Conservation (phyloP, 2,888 invertebrate species). For the Digitonthophagus gazella region DNA sequence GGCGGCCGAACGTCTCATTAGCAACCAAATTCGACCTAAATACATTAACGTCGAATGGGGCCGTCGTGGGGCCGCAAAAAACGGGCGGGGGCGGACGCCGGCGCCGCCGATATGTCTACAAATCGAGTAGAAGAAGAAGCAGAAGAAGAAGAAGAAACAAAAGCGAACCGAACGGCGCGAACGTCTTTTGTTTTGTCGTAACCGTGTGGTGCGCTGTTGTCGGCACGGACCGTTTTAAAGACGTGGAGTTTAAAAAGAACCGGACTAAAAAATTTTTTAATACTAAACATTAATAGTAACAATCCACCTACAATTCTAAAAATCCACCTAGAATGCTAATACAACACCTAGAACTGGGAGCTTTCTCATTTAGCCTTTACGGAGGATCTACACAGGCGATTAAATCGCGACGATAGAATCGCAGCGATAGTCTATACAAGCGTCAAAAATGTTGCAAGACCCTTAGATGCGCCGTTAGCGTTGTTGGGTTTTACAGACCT, state of each 20-base stretch:
- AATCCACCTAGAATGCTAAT: too few relatives aligned
- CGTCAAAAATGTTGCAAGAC: too few relatives aligned
- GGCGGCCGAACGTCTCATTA: slow-evolving; percentile 1
- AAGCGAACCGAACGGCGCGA: slow-evolving; percentile 7
- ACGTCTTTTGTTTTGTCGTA: background rate
- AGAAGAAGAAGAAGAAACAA: background rate
- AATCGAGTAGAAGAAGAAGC: slow-evolving; percentile 1
- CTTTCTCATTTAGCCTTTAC: too few relatives aligned
- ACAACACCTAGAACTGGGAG: too few relatives aligned
- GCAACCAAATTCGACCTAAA: slow-evolving; percentile 15
- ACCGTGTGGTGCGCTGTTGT: background rate
- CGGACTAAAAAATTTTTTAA: background rate
- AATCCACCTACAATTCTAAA: too few relatives aligned
- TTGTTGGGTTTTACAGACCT: too few relatives aligned
- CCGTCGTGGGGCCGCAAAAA: background rate
- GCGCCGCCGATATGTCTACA: background rate
- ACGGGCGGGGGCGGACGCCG: background rate
- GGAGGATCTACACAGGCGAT: too few relatives aligned
- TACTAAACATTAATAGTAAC: too few relatives aligned
- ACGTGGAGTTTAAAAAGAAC: background rate
- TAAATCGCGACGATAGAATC: too few relatives aligned
- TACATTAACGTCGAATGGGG: slow-evolving; percentile 1
- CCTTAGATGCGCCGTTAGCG: too few relatives aligned
- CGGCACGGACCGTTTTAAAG: background rate
- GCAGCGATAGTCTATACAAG: too few relatives aligned